Conservation (phyloP, 2,888 invertebrate genomes). For the Agrotis exclamationis region DNA sequence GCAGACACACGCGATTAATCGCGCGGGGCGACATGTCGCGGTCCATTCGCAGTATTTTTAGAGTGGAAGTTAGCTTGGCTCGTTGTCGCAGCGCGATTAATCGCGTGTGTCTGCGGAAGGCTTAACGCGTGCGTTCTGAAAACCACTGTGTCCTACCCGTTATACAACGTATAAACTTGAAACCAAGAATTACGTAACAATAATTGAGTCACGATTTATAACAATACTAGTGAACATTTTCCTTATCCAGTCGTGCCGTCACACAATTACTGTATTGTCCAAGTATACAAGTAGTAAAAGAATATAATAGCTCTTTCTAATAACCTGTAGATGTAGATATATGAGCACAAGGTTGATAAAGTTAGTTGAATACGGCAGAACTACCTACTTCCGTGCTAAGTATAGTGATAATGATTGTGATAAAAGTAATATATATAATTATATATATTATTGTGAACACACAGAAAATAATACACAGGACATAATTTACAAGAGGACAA, state of each 20-base stretch:
- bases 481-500: neutral
- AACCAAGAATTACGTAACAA: neutral
- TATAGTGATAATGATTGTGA: neutral
- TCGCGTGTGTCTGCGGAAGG: too few relatives aligned
- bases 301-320: neutral
- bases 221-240: neutral
- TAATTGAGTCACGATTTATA: neutral
- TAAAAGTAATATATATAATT: too few relatives aligned
- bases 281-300: neutral
- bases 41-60: too few relatives aligned
- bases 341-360: neutral
- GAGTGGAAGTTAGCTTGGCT: too few relatives aligned
- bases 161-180: neutral
- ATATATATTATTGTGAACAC: too few relatives aligned
- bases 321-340: constrained; percentile 13
- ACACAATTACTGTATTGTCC: constrained; percentile 1
- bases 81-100: too few relatives aligned
- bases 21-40: too few relatives aligned
- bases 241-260: constrained; percentile 2
- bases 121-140: too few relatives aligned
- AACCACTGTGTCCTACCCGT: too few relatives aligned
- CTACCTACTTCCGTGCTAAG: neutral
- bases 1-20: too few relatives aligned
- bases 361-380: neutral
- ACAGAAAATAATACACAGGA: too few relatives aligned